phyloP scores from a whole-genome alignment of 2,113 vertebrate genomes.

The Eptatretus burgeri region DNA sequence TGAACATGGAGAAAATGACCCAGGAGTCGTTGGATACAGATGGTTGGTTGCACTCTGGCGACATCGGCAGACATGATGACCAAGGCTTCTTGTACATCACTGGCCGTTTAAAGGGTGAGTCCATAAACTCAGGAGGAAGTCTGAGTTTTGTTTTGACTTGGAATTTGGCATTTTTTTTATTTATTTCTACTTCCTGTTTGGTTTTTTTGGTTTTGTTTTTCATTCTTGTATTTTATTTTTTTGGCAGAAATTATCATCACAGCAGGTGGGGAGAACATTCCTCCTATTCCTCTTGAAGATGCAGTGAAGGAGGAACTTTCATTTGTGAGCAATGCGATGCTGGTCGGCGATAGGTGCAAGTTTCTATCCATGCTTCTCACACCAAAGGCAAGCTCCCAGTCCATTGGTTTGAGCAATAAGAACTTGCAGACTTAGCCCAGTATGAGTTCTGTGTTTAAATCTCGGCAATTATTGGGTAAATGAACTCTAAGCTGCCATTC shows the following conservation, averaged over 20 bases:
- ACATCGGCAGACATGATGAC: slow-evolving; percentile 35
- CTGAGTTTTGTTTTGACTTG: too few relatives aligned
- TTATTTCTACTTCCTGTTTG: too few relatives aligned
- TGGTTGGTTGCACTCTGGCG: slow-evolving; percentile 65
- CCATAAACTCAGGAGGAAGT: too few relatives aligned
- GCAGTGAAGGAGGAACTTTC: slow-evolving; percentile 18
- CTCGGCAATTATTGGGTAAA: too few relatives aligned
- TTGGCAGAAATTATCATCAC: slow-evolving; percentile 40
- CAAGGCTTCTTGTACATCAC: slow-evolving; percentile 52
- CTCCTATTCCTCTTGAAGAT: slow-evolving; percentile 27
- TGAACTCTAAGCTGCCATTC: too few relatives aligned
- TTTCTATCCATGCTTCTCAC: slow-evolving; percentile 32
- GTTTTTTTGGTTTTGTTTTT: too few relatives aligned
- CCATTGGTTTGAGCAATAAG: too few relatives aligned
- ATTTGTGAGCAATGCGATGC: slow-evolving; percentile 26
- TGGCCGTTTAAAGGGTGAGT: slow-evolving; percentile 60
- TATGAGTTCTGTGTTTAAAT: too few relatives aligned
- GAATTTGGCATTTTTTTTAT: too few relatives aligned
- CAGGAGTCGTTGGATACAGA: slow-evolving; percentile 30
- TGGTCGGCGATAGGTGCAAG: slow-evolving; percentile 29
- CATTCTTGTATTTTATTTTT: too few relatives aligned
- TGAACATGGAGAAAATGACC: slow-evolving; percentile 37
- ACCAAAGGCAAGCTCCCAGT: slow-evolving; percentile 18
- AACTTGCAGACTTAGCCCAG: too few relatives aligned
- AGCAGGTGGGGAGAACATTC: slow-evolving; percentile 29